Conservation (phyloP, 1,140 invertebrate species). For the Heterodera schachtii region DNA sequence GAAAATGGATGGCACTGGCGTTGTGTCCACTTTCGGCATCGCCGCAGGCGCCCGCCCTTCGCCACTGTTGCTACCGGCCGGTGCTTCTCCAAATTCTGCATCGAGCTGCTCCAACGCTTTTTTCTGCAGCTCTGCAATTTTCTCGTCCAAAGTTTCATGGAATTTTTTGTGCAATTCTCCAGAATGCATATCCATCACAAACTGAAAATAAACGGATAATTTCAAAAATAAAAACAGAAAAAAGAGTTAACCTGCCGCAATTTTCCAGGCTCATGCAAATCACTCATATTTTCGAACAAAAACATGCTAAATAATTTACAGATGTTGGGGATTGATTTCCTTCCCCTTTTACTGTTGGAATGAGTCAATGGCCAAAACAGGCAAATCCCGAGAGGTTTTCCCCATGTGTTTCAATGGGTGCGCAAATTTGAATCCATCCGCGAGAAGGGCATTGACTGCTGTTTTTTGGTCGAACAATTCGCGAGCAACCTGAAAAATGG, state of each 20-base stretch:
- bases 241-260: slow-evolving; percentile 49
- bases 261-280: slow-evolving; percentile 58
- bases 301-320: slow-evolving; percentile 81
- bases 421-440: slow-evolving; percentile 92
- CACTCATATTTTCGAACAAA: slow-evolving; percentile 76
- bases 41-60: slow-evolving; percentile 32
- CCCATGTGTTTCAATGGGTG: slow-evolving; percentile 97
- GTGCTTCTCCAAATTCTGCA: slow-evolving; percentile 1
- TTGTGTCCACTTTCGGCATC: slow-evolving; percentile 53
- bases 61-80: slow-evolving; percentile 22
- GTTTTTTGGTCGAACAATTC: slow-evolving; percentile 71
- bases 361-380: slow-evolving; percentile 95
- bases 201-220: slow-evolving; percentile 44
- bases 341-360: slow-evolving; percentile 74
- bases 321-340: slow-evolving; percentile 84
- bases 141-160: slow-evolving; percentile 64
- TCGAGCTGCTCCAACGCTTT: slow-evolving; percentile 52
- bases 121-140: slow-evolving; percentile 61
- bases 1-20: slow-evolving; percentile 63
- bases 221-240: slow-evolving; percentile 2
- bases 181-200: slow-evolving; percentile 62
- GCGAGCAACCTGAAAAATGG: slow-evolving; percentile 48
- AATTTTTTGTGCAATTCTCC: slow-evolving; percentile 61
- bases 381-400: slow-evolving; percentile 84
- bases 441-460: slow-evolving; percentile 88